These are phyloP conservation scores for Nyctibius grandis DNA, from an alignment of 2,797 vertebrate genomes.

Conservation along the genomic window DNA sequence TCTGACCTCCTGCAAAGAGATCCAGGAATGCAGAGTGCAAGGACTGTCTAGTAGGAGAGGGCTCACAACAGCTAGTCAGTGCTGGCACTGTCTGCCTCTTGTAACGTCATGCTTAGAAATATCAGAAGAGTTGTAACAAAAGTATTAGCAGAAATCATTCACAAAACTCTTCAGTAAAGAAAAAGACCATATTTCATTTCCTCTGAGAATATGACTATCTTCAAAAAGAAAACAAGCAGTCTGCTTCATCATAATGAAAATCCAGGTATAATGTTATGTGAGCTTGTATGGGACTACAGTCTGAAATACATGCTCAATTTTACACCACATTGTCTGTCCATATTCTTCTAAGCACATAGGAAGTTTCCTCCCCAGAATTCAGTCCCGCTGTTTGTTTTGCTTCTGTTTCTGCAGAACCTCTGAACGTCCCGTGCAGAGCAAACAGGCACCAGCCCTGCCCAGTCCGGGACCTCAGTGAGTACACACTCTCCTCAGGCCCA, in stretches of 20 bases:
- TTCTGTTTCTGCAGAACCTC: background rate
- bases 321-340: background rate
- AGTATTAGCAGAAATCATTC: background rate
- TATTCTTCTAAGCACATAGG: background rate
- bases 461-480: rapidly evolving
- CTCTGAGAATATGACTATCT: background rate
- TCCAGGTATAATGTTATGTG: background rate
- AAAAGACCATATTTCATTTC: background rate
- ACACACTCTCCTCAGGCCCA: rapidly evolving
- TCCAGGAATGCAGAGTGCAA: background rate
- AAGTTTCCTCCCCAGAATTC: background rate
- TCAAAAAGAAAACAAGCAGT: background rate
- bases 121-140: background rate
- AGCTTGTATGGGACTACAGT: background rate
- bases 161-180: background rate
- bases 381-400: background rate
- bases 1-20: background rate
- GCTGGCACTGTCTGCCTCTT: background rate
- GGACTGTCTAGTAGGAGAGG: background rate
- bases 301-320: background rate
- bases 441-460: background rate
- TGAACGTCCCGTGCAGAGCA: background rate
- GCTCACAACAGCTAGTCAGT: background rate
- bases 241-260: background rate
- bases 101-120: background rate